Conservation (phyloP, 2,888 invertebrate species). For the Hesperia comma region DNA sequence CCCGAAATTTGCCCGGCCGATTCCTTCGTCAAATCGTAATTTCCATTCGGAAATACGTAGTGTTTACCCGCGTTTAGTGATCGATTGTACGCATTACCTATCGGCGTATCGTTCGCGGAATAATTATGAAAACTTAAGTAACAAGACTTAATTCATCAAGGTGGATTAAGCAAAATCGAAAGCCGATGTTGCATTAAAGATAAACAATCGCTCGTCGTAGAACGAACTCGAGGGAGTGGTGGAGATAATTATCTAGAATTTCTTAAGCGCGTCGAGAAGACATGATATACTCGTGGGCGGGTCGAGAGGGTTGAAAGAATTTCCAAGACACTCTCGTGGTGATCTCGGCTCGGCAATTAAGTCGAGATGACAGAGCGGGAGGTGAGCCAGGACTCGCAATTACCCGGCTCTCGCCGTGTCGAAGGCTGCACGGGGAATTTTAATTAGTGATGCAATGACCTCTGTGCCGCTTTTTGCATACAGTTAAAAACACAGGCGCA, state of each 20-base stretch:
- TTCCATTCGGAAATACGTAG: slow-evolving; percentile 17
- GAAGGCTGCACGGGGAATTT: slow-evolving; percentile 61
- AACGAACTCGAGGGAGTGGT: slow-evolving; percentile 22
- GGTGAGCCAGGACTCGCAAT: slow-evolving; percentile 31
- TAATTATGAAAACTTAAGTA: slow-evolving; percentile 25
- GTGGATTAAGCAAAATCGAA: slow-evolving; percentile 22
- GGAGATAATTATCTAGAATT: slow-evolving; percentile 28
- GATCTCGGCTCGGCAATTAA: slow-evolving; percentile 20
- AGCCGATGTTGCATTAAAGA: slow-evolving; percentile 19
- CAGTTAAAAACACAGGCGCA: slow-evolving; percentile 20
- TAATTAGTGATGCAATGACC: slow-evolving; percentile 73
- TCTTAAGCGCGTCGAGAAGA: slow-evolving; percentile 3
- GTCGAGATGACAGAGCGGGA: slow-evolving; percentile 28
- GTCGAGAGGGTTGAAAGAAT: slow-evolving; percentile 22
- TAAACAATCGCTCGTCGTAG: slow-evolving; percentile 28
- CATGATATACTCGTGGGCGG: slow-evolving; percentile 11
- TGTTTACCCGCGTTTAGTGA: slow-evolving; percentile 24
- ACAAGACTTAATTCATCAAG: slow-evolving; percentile 11
- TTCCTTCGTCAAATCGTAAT: slow-evolving; percentile 23
- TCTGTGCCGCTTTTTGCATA: slow-evolving; percentile 46
- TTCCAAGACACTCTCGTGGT: slow-evolving; percentile 24
- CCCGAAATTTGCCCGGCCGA: slow-evolving; percentile 33
- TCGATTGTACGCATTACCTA: slow-evolving; percentile 19
- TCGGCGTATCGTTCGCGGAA: slow-evolving; percentile 22
- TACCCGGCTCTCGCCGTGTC: slow-evolving; percentile 37